Evolutionary conservation across 2,113 vertebrate species (phyloP).

Genomic region (Tragelaphus strepsiceros): DNA sequence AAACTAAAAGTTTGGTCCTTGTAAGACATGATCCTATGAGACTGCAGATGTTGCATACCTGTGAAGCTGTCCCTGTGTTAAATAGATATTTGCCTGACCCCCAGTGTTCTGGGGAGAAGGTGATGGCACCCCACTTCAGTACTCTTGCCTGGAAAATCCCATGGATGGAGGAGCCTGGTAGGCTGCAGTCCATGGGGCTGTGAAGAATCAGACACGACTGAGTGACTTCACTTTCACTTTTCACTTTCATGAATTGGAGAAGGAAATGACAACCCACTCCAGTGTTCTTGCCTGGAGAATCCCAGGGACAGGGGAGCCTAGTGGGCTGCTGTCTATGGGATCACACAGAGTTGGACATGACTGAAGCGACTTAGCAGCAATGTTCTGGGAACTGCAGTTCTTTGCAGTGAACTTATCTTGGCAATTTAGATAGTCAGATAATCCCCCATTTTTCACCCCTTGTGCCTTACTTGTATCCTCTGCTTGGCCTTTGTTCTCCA

Average conservation of each 20-base stretch:
- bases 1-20: background rate
- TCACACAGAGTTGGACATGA: fast-evolving
- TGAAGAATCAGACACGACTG: fast-evolving
- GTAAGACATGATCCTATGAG: background rate
- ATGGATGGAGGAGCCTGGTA: too few relatives aligned
- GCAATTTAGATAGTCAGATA: background rate
- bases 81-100: background rate
- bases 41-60: fast-evolving
- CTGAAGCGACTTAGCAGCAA: too few relatives aligned
- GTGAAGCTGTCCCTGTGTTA: background rate
- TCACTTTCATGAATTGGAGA: too few relatives aligned
- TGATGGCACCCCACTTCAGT: too few relatives aligned
- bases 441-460: background rate
- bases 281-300: too few relatives aligned
- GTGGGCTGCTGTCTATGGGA: too few relatives aligned
- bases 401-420: background rate
- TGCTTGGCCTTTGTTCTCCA: background rate
- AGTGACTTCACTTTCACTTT: too few relatives aligned
- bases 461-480: background rate
- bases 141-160: too few relatives aligned
- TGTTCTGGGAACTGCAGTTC: background rate
- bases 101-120: background rate
- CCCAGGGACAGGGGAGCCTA: too few relatives aligned
- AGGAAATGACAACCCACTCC: too few relatives aligned
- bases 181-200: too few relatives aligned